Percentiles rank a stretch among this genome's conserved stretches.
phyloP scores from a whole-genome alignment of 2,113 vertebrate genomes.

The Genyomyrus donnyi region DNA sequence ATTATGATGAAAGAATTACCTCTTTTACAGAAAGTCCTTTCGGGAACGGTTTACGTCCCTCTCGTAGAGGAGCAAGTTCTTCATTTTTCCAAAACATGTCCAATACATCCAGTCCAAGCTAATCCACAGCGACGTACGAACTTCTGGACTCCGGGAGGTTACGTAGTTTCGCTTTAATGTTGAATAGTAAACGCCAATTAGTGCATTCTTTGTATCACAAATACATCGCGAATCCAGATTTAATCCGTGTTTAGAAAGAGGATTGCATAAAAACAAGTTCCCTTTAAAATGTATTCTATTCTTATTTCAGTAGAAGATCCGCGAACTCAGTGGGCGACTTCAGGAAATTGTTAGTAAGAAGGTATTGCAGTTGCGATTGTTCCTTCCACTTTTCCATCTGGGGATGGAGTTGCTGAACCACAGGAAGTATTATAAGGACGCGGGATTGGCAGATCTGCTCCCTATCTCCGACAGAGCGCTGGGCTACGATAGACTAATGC shows the following conservation, averaged over 20 bases:
- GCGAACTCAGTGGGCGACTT: background rate
- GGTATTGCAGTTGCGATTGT: background rate
- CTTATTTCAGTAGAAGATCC: background rate
- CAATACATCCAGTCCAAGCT: background rate
- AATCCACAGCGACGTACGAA: background rate
- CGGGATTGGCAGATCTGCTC: background rate
- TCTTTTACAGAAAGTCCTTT: constrained; percentile 59
- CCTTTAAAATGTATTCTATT: background rate
- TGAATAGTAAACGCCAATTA: background rate
- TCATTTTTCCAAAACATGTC: constrained; percentile 65
- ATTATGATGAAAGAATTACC: constrained; percentile 43
- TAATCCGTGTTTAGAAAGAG: background rate
- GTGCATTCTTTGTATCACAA: background rate
- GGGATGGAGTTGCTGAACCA: background rate
- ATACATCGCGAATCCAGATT: background rate
- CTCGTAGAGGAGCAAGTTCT: constrained; percentile 47
- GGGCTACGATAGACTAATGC: background rate
- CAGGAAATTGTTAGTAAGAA: background rate
- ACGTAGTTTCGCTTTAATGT: background rate
- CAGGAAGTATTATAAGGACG: background rate
- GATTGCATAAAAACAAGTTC: background rate
- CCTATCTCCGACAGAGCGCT: background rate
- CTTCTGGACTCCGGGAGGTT: background rate
- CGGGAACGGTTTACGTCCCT: constrained; percentile 50
- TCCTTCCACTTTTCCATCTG: background rate